Conservation (phyloP, 1,140 invertebrate species). For the Apis laboriosa region DNA sequence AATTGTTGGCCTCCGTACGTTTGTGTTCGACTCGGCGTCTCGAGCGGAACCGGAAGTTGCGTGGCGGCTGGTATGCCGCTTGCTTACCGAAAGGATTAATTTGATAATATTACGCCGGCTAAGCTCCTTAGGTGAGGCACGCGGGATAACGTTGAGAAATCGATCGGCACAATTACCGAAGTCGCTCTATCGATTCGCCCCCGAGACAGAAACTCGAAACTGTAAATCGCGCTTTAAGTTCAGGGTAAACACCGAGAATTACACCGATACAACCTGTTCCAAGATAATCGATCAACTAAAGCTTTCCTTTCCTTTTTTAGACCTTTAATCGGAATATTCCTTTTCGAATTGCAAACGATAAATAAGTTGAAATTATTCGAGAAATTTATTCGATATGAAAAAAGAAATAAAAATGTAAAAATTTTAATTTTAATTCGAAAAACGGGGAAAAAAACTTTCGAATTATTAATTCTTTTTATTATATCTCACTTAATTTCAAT, state of each 20-base stretch:
- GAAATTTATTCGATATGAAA: too few relatives aligned
- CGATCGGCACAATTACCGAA: conserved; percentile 47
- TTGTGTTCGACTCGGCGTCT: background rate
- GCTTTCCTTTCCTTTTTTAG: background rate
- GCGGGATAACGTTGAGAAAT: conserved; percentile 18
- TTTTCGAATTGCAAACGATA: background rate
- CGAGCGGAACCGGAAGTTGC: background rate
- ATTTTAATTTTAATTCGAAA: too few relatives aligned
- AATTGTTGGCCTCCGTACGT: background rate
- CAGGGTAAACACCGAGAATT: conserved; percentile 32
- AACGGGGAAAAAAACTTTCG: too few relatives aligned
- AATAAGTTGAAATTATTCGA: too few relatives aligned
- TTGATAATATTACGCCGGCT: conserved; percentile 21
- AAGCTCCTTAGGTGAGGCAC: conserved; percentile 25
- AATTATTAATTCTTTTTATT: too few relatives aligned
- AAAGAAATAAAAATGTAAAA: too few relatives aligned
- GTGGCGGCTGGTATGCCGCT: too few relatives aligned
- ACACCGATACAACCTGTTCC: conserved; percentile 5
- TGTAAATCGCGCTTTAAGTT: conserved; percentile 39
- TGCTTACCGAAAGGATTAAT: conserved; percentile 32
- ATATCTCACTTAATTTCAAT: too few relatives aligned
- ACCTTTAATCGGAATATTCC: too few relatives aligned
- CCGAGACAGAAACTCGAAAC: background rate
- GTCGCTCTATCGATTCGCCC: conserved; percentile 44
- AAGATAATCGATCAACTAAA: background rate